A percentile compares a stretch with the other conserved stretches of the same genome.
Conservation (phyloP, 2,113 vertebrate genomes). For the Nothocercus julius region DNA sequence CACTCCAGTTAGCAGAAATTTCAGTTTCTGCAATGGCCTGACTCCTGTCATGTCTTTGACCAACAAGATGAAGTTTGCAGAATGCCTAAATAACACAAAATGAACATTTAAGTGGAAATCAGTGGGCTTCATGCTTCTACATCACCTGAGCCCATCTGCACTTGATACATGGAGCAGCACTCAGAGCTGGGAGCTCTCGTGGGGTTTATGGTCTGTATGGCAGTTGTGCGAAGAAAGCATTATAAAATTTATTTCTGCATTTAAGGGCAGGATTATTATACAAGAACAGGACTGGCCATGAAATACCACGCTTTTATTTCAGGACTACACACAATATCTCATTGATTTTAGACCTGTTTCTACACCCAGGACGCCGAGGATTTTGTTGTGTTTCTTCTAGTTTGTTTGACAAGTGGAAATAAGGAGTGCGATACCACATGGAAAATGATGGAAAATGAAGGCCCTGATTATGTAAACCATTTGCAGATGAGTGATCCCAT, state of each 20-base stretch:
- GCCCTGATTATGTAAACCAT: neutral
- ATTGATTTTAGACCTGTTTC: neutral
- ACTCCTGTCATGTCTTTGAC: neutral
- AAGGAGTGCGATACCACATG: neutral
- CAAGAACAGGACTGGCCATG: neutral
- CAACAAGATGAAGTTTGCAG: neutral
- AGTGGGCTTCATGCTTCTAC: neutral
- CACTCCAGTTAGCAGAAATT: rapidly evolving
- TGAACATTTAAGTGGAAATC: neutral
- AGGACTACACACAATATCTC: neutral
- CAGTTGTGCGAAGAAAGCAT: neutral
- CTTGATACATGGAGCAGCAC: neutral
- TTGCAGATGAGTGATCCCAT: neutral
- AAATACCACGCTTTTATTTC: constrained; percentile 2
- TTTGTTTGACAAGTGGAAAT: neutral
- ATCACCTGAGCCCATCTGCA: neutral
- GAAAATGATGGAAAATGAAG: neutral
- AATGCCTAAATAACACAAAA: neutral
- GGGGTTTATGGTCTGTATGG: neutral
- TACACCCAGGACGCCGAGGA: neutral
- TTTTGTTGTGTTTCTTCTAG: neutral
- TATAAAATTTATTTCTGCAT: neutral
- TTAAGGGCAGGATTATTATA: neutral
- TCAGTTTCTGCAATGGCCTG: neutral
- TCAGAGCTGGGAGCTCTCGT: neutral